Base-by-base conservation (phyloP, 2,113 vertebrate species). In the Corythoichthys haematopterus region DNA sequence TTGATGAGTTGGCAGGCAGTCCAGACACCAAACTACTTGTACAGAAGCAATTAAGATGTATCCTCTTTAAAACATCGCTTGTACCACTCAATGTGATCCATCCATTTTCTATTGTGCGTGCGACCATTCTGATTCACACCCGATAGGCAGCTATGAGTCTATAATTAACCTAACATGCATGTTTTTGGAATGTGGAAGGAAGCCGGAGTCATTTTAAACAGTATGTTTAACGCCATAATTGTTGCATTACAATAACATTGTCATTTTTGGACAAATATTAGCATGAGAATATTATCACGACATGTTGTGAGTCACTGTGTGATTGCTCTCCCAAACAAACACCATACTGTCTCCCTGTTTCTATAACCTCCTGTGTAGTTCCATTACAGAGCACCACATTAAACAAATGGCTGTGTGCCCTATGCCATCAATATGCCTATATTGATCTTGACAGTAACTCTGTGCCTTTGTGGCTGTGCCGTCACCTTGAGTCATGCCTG, bases 401-500 rank as follows among this genome's bases (percentile, higher is more conserved):
- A 75, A 80, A 79, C 79, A 80, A 76, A 74, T 80, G 69, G 73
- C 74, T 64, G 14, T 47, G 74, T 66, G 67, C 66, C 70, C 65
- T 66, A 20, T 65, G 71, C 68, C 63, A 80, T 66, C 72, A 71
- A 77, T 81, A 80, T 84, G 74, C 78, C 70, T 66, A 60, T 76
- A 88, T 84, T 70, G 87, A 88, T 89, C 80, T 67, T 70, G 72
- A 84, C 84, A 82, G 78, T 76, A 79, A 79, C 79, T 76, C 79
- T 87, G 81, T 64, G 71, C 70, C 79, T 65, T 77, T 85, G 76
- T 82, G 77, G 76, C 79, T 65, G 64, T 64, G 71, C 74, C 71
- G 72, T 91, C 87, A 90, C 88, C 89, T 91, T 91, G 90, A 89
- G 83, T 86, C 89, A 83, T 89, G 85, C 77, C 74, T 88, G 89